Base-by-base conservation (phyloP, 2,888 invertebrate genomes). In the Dasypogon diadema region DNA sequence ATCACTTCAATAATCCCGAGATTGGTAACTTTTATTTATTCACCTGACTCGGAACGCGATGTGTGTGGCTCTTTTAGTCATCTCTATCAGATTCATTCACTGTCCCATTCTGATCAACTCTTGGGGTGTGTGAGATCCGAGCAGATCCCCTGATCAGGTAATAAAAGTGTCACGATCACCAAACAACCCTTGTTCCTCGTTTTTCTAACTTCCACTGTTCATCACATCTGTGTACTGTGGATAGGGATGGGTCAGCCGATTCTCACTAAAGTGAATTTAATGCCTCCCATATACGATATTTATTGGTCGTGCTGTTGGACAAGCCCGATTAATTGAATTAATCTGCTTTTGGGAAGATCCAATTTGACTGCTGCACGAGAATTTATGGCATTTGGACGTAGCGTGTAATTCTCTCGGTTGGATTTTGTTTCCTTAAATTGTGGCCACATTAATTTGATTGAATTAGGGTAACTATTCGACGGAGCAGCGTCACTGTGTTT, bases 261-360 rank as follows among this genome's bases (percentile, higher is more conserved):
- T 22, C 42, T 22, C 12, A 21, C n/a, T 42, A 18, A 63, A 46
- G 21, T 18, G 21, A 22, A 22, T 63, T 63, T 63, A 63, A 63
- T 46, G 42, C 63, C 48, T 63, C 12, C 21, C 42, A 63, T 63
- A 22, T 12, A n/a, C 42, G 16, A 68, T 48, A 68, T 68, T 68
- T 68, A 68, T 68, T 48, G 46, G 42, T 24, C 51, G 26, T 68
- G 48, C 14, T 46, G 8, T 18, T 8, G 24, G 46, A 34, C 18
- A 24, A 30, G 51, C 16, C 51, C 48, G 68, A 68, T 68, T 68
- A 68, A 68, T 68, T 68, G 48, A 68, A 68, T 68, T 68, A 68
- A 68, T 68, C 68, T 68, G 22, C 68, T 48, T 4, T 68, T 48
- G 48, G 18, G 68, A 68, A 48, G 68, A 68, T 68, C 18, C 68